Conservation (phyloP, 2,113 vertebrate genomes). For the Chaetodon auriga region DNA sequence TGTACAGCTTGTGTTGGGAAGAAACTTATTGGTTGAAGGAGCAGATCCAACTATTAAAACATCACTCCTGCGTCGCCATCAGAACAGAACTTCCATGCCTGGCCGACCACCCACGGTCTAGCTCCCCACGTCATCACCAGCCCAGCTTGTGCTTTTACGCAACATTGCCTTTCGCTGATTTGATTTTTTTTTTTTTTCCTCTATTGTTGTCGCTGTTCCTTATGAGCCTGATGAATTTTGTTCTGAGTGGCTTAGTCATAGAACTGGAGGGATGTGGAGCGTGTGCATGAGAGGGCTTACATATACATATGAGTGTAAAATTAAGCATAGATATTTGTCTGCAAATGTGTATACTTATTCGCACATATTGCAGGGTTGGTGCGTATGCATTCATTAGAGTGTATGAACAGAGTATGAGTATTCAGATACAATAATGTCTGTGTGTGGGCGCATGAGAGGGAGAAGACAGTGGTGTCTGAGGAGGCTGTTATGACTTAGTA, state of each 20-base stretch:
- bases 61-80: slow-evolving; percentile 54
- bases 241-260: slow-evolving; percentile 57
- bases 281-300: slow-evolving; percentile 2
- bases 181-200: slow-evolving; percentile 71
- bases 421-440: slow-evolving; percentile 37
- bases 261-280: slow-evolving; percentile 12
- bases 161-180: slow-evolving; percentile 71
- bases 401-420: slow-evolving; percentile 27
- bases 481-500: slow-evolving; percentile 64
- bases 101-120: slow-evolving; percentile 46
- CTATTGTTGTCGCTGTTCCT: slow-evolving; percentile 67
- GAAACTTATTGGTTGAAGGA: slow-evolving; percentile 40
- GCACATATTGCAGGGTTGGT: not conserved
- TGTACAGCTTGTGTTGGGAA: slow-evolving; percentile 15
- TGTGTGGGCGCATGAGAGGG: slow-evolving; percentile 20
- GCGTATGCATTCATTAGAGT: slow-evolving; percentile 18
- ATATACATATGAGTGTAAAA: slow-evolving; percentile 10
- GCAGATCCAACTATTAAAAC: slow-evolving; percentile 72
- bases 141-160: slow-evolving; percentile 58
- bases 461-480: slow-evolving; percentile 35
- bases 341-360: slow-evolving; percentile 22
- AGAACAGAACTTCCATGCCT: slow-evolving; percentile 41
- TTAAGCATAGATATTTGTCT: slow-evolving; percentile 22
- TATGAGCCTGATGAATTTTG: slow-evolving; percentile 66
- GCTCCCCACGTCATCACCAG: slow-evolving; percentile 39